Evolutionary conservation across 2,113 vertebrate genomes (phyloP).

Genomic region (Athene cunicularia): DNA sequence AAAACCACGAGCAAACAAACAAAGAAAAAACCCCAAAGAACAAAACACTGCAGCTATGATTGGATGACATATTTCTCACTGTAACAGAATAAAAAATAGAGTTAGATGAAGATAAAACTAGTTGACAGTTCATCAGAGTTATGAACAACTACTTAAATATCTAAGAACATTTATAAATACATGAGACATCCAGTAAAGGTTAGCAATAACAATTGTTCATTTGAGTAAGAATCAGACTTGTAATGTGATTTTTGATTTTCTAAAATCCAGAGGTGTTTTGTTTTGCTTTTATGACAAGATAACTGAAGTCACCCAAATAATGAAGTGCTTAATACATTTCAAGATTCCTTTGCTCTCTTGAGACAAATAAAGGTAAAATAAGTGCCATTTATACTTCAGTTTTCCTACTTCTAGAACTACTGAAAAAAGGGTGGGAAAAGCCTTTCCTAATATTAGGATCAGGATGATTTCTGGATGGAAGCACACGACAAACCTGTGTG

Average conservation of each 20-base stretch:
- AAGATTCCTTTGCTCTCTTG: background rate
- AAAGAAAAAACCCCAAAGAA: background rate
- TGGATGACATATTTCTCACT: background rate
- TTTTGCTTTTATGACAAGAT: background rate
- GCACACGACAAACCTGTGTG: background rate
- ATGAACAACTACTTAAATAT: background rate
- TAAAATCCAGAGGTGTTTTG: background rate
- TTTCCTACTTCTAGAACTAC: background rate
- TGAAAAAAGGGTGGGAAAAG: accelerated
- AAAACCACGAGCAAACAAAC: too few species aligned
- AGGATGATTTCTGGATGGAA: background rate
- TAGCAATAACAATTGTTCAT: background rate
- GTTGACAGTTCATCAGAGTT: background rate
- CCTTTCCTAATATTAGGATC: background rate
- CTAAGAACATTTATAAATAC: background rate
- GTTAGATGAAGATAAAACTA: background rate
- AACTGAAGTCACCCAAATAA: background rate
- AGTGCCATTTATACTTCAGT: background rate
- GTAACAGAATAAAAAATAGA: background rate
- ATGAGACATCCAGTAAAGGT: background rate
- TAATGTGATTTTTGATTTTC: background rate
- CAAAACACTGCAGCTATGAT: background rate
- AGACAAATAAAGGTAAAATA: background rate
- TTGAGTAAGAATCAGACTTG: background rate
- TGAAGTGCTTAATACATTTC: background rate